Evolutionary conservation across 2,797 vertebrate genomes (phyloP), one percentile per base, ranked within the genome.

Genomic region (Lacerta viridis): DNA sequence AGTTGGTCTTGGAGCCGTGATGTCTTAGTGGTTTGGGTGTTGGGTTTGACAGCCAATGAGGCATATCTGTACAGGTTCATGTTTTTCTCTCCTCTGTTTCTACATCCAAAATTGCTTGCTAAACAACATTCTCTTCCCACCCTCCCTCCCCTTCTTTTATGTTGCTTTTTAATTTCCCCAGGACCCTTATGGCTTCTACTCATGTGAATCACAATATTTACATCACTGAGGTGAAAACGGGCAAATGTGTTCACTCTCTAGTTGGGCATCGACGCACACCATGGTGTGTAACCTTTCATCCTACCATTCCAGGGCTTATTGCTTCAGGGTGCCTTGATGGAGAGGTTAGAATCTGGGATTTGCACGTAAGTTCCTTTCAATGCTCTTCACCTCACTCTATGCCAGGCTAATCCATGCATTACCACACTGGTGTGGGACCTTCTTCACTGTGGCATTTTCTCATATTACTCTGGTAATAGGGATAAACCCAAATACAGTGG

Each of bases 121-220:
- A 87, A 81, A 80, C 2, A 17, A 10, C 25, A 23, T 13, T 11
- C 7, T 80, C 10, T 59, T 80, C 61, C 5, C 87, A 9, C 0
- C 71, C 50, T 15, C 68, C n/a, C 27, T 6, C 6, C 39, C 29
- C 88, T 87, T 87, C 69, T 50, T 87, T 95, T 91, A 43, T 91
- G 6, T 27, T 79, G 7, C 7, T 85, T 5, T 82, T 82, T 93
- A 77, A 90, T 39, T 93, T 82, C 89, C 72, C 20, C 88, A 99
- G 99, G 97, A 99, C 98, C 13, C 97, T 99, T 0, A 98, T 99
- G 98, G 99, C 99, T 84, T 99, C 99, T 90, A 99, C 99, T 33
- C 99, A 99, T 0, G 99, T 99, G 93, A 99, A 99, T 94, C 99
- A 99, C 96, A 99, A 99, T 96, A 99, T 99, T 95, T 99, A 99